Conservation (phyloP, 2,113 vertebrate genomes). For the Uria aalge region DNA sequence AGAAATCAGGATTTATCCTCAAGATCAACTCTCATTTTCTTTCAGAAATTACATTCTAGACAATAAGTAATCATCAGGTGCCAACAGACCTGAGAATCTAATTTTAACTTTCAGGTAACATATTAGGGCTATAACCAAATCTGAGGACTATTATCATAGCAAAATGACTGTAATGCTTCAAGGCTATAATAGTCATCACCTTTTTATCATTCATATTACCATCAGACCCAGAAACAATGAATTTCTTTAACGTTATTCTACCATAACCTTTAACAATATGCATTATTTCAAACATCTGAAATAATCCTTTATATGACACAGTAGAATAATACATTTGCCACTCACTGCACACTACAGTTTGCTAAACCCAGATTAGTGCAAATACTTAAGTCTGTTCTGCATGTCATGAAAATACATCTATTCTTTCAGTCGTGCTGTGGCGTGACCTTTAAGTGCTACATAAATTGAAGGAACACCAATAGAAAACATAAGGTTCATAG, state of each 20-base stretch:
- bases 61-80: constrained; percentile 22
- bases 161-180: constrained; percentile 63
- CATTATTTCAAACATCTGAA: constrained; percentile 33
- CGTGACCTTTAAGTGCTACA: not conserved
- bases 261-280: constrained; percentile 50
- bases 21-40: not conserved
- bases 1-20: not conserved
- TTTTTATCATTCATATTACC: constrained; percentile 53
- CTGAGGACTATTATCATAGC: constrained; percentile 57
- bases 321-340: constrained; percentile 3
- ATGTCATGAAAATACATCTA: not conserved
- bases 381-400: not conserved
- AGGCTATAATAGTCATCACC: constrained; percentile 39
- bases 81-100: constrained; percentile 4
- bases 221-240: constrained; percentile 26
- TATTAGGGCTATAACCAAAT: constrained; percentile 49
- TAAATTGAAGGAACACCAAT: not conserved
- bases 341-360: not conserved
- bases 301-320: constrained; percentile 17
- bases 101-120: constrained; percentile 61
- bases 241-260: constrained; percentile 43
- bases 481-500: constrained; percentile 22
- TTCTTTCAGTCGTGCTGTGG: not conserved
- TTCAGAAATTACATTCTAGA: constrained; percentile 12
- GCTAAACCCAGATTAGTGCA: not conserved